Percentiles rank a stretch among this genome's conserved stretches.
Conservation (phyloP, 2,888 invertebrate genomes). For the Tricholauxania praeusta region DNA sequence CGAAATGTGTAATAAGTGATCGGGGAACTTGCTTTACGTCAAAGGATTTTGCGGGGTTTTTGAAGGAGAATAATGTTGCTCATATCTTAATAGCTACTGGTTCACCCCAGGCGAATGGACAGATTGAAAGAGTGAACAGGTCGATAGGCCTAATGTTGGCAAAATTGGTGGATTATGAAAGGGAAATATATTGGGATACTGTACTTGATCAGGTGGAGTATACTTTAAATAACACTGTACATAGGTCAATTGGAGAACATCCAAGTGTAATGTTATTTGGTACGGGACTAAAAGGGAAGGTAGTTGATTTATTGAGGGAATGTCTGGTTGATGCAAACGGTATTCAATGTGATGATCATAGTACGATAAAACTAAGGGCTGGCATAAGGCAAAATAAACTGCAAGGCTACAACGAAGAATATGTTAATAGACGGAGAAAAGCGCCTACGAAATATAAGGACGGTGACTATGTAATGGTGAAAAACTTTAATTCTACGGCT, state of each 20-base stretch:
- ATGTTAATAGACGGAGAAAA: constrained; percentile 28
- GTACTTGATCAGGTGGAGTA: constrained; percentile 5
- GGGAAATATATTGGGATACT: constrained; percentile 36
- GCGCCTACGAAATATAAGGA: constrained; percentile 13
- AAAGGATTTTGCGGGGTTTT: constrained; percentile 43
- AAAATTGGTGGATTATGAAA: constrained; percentile 36
- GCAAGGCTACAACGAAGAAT: constrained; percentile 35
- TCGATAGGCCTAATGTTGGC: constrained; percentile 46
- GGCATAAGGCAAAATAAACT: constrained; percentile 3
- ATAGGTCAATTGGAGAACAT: constrained; percentile 36
- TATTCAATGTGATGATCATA: background rate
- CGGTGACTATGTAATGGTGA: constrained; percentile 29
- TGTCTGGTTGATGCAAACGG: constrained; percentile 19
- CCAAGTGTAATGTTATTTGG: background rate
- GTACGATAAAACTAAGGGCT: background rate
- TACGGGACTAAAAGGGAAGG: constrained; percentile 30
- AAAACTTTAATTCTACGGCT: background rate
- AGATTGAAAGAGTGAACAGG: background rate
- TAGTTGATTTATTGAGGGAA: constrained; percentile 39
- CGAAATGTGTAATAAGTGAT: constrained; percentile 43
- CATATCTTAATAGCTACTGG: constrained; percentile 44
- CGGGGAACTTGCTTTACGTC: constrained; percentile 47
- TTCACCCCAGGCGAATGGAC: constrained; percentile 48
- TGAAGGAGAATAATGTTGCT: constrained; percentile 36
- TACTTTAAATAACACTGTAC: no score